Percentiles rank a stretch among this genome's conserved stretches.
phyloP scores from a whole-genome alignment of 2,888 invertebrate genomes.

The Sphaerophoria taeniata region DNA sequence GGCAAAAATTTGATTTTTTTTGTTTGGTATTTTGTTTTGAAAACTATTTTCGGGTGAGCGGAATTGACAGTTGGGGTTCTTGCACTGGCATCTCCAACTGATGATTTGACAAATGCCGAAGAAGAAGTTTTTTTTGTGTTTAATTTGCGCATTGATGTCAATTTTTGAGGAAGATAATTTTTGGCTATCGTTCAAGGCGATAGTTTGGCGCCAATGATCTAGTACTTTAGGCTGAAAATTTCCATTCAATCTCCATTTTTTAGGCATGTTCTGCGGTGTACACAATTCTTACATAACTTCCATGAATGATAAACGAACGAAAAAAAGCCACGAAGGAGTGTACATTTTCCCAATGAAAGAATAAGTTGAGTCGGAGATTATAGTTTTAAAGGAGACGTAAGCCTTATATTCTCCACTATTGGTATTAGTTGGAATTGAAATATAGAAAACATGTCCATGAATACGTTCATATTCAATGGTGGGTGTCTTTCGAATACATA shows the following conservation, averaged over 20 bases:
- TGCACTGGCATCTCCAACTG: conserved; percentile 52
- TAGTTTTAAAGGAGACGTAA: neutral
- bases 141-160: conserved; percentile 34
- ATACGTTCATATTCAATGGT: neutral
- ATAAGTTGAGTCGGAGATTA: neutral
- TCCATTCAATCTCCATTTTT: neutral
- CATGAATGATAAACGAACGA: neutral
- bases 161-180: conserved; percentile 16
- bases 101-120: conserved; percentile 22
- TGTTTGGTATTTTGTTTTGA: neutral
- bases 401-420: conserved; percentile 8
- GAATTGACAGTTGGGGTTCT: conserved; percentile 43
- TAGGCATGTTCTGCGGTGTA: neutral
- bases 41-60: conserved; percentile 51
- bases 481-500: conserved; percentile 16
- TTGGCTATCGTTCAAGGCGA: conserved; percentile 48
- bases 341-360: neutral
- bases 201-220: conserved; percentile 44
- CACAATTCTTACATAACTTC: conserved; percentile 8
- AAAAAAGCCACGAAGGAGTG: neutral
- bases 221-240: neutral
- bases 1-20: neutral
- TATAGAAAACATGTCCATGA: neutral
- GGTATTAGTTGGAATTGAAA: neutral
- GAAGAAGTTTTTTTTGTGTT: conserved; percentile 19